Evolutionary conservation across 2,888 invertebrate species (phyloP).

Genomic region (Pardosa pseudoannulata): DNA sequence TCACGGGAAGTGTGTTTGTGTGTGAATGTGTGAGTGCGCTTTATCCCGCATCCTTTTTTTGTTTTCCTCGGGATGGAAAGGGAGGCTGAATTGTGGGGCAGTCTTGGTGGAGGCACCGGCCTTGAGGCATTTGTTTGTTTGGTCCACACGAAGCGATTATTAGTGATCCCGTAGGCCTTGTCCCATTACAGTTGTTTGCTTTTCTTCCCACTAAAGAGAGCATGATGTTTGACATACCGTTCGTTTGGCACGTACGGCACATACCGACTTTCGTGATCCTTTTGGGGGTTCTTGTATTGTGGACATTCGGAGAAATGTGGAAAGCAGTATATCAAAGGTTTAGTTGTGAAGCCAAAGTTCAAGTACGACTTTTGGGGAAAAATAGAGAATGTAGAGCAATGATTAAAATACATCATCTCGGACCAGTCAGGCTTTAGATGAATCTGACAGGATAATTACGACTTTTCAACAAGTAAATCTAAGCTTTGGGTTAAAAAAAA

Average conservation of each 20-base stretch:
- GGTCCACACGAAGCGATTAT: conserved; percentile 20
- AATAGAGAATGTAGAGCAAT: neutral
- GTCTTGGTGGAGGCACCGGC: neutral
- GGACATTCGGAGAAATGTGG: neutral
- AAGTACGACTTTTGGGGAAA: neutral
- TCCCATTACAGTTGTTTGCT: conserved; percentile 33
- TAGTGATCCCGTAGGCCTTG: conserved; percentile 41
- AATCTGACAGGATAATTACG: too few relatives aligned
- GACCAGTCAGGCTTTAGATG: too few relatives aligned
- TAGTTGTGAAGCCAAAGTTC: neutral
- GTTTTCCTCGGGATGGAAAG: neutral
- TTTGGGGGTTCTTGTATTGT: too few relatives aligned
- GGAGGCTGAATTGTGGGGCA: neutral
- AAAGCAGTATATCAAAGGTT: too few relatives aligned
- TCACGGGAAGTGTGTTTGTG: conserved; percentile 45
- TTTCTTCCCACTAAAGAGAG: conserved; percentile 61
- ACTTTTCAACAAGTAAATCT: too few relatives aligned
- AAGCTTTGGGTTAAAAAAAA: too few relatives aligned
- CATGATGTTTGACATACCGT: conserved; percentile 46
- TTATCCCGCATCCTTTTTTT: conserved; percentile 26
- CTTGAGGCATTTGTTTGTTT: neutral
- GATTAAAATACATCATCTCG: too few relatives aligned
- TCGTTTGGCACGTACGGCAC: conserved; percentile 33
- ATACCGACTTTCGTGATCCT: neutral
- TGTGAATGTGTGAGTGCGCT: conserved; percentile 29